Percentiles rank a stretch among this genome's conserved stretches.
Conservation (phyloP, 2,113 vertebrate species). For the Oxyura jamaicensis region DNA sequence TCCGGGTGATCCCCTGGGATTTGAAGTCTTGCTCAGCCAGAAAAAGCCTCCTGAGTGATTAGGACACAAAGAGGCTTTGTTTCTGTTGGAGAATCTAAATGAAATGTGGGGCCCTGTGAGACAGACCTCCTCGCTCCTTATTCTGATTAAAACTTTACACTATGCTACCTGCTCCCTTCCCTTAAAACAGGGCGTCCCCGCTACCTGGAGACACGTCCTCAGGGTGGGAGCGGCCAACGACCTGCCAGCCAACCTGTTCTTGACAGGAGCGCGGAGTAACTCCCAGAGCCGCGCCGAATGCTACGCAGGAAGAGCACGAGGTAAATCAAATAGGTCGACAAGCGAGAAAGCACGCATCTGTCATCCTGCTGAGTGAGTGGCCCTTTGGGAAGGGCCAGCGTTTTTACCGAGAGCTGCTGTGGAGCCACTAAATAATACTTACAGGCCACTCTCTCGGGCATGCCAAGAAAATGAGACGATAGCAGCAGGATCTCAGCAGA, state of each 20-base stretch:
- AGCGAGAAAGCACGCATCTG: neutral
- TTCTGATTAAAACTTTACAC: neutral
- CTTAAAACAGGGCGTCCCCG: neutral
- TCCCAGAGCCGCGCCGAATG: neutral
- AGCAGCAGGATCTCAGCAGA: neutral
- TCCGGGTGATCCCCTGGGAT: neutral
- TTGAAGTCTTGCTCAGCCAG: neutral
- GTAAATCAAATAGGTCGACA: neutral
- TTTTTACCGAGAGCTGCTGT: rapidly evolving
- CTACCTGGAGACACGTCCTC: rapidly evolving
- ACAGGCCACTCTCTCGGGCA: neutral
- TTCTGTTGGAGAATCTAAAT: neutral
- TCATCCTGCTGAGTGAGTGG: neutral
- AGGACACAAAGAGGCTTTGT: neutral
- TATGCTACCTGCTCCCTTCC: neutral
- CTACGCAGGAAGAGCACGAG: neutral
- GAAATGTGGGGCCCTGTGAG: rapidly evolving
- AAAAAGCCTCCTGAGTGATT: neutral
- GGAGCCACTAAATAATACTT: neutral
- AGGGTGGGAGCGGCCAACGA: rapidly evolving
- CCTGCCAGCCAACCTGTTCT: neutral
- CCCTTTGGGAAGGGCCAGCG: neutral
- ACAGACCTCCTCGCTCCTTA: neutral
- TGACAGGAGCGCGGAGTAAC: neutral
- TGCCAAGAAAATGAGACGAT: neutral